Evolutionary conservation across 2,888 invertebrate genomes (phyloP).

Genomic region (Mactromeris polynyma): DNA sequence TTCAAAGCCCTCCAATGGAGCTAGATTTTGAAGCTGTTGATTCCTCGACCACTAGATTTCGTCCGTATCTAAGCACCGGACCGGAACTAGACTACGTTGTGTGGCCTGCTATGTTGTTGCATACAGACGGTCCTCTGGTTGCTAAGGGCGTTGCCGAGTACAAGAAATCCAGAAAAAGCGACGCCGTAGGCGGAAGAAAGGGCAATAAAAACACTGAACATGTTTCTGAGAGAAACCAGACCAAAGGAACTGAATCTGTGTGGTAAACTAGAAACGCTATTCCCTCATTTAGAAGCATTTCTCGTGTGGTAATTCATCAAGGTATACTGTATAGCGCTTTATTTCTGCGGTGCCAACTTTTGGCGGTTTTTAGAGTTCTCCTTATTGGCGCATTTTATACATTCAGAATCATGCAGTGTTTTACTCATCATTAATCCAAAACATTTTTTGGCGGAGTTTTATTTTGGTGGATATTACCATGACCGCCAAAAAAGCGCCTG

Average conservation of each 20-base stretch:
- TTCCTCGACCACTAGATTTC: not conserved
- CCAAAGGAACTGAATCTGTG: not conserved
- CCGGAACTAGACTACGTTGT: slow-evolving; percentile 43
- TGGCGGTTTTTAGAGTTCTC: too few relatives aligned
- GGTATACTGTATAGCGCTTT: too few relatives aligned
- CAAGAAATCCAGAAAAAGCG: slow-evolving; percentile 2
- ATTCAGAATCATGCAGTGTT: too few relatives aligned
- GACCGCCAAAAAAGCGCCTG: too few relatives aligned
- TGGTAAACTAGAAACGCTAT: not conserved
- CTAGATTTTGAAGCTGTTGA: slow-evolving; percentile 25
- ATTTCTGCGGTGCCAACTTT: too few relatives aligned
- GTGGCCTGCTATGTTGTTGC: slow-evolving; percentile 50
- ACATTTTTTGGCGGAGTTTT: too few relatives aligned
- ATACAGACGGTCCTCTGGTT: slow-evolving; percentile 43
- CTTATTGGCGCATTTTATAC: too few relatives aligned
- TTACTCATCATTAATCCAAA: too few relatives aligned
- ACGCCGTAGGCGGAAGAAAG: too few relatives aligned
- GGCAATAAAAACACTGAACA: not conserved
- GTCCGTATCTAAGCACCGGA: slow-evolving; percentile 44
- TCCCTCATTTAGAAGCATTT: too few relatives aligned
- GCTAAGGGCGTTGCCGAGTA: slow-evolving; percentile 56
- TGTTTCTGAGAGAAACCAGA: not conserved
- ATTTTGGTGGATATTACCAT: too few relatives aligned
- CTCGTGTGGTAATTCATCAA: too few relatives aligned
- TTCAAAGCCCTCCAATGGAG: slow-evolving; percentile 52